phyloP scores from a whole-genome alignment of 2,797 vertebrate species.

The Smutsia gigantea region DNA sequence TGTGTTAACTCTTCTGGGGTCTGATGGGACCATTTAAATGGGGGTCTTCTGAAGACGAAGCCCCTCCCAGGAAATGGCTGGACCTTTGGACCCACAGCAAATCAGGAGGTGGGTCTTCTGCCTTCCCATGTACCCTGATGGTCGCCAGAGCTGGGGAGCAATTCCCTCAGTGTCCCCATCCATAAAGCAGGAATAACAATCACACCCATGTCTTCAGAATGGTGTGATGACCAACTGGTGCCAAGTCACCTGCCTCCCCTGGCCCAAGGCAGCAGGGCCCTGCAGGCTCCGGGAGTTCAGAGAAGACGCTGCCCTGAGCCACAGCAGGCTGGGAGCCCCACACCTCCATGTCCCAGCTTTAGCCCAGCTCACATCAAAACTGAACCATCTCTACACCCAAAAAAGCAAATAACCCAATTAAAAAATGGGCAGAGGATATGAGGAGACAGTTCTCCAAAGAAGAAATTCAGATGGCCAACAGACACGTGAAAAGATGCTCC shows the following conservation, averaged over 20 bases:
- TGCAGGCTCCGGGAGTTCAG: not conserved
- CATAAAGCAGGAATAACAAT: not conserved
- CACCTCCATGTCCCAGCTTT: slow-evolving; percentile 61
- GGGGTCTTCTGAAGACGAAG: not conserved
- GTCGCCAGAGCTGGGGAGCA: not conserved
- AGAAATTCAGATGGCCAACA: no score
- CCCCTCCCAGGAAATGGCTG: not conserved
- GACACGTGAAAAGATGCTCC: no score
- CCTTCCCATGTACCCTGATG: not conserved
- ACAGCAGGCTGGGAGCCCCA: not conserved
- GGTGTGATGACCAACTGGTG: not conserved
- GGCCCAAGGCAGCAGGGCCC: not conserved
- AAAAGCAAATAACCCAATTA: no score
- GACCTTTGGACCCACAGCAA: not conserved
- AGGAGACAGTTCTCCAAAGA: no score
- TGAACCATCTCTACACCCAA: not conserved
- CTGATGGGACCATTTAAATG: not conserved
- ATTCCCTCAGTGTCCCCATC: not conserved
- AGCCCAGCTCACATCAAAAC: slow-evolving; percentile 80
- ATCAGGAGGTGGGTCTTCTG: not conserved
- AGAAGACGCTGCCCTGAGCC: not conserved
- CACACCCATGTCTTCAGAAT: not conserved
- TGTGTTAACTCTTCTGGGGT: not conserved
- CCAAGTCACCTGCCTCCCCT: not conserved
- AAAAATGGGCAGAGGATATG: no score